Conservation (phyloP, 2,888 invertebrate genomes). For the Drosophila diplacantha region DNA sequence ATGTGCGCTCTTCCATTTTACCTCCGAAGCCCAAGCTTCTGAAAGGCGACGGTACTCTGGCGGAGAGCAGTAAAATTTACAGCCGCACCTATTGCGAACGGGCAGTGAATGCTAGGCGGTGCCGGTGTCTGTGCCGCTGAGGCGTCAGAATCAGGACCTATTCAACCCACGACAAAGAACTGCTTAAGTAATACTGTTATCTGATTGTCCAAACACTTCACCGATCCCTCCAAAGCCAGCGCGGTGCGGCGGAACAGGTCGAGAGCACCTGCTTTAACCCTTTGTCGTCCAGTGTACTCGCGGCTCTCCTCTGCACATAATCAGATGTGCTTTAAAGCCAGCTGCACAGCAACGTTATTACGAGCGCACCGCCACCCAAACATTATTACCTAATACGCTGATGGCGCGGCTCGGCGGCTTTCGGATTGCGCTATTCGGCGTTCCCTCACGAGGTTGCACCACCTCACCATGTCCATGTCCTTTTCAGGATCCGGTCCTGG, state of each 20-base stretch:
- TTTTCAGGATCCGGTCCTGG: not conserved
- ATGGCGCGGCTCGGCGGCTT: conserved; percentile 11
- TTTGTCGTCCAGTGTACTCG: not conserved
- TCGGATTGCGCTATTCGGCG: not conserved
- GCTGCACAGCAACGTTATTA: not conserved
- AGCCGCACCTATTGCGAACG: conserved; percentile 28
- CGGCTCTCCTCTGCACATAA: conserved; percentile 24
- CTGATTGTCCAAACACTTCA: conserved; percentile 4
- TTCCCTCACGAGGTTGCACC: conserved; percentile 5
- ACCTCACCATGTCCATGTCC: not conserved
- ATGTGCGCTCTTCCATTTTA: conserved; percentile 39
- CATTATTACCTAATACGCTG: conserved; percentile 12
- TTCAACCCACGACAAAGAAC: not conserved
- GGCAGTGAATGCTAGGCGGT: conserved; percentile 41
- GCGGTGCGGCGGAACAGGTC: conserved; percentile 8
- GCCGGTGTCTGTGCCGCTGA: conserved; percentile 2
- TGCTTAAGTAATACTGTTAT: conserved; percentile 8
- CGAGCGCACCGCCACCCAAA: not conserved
- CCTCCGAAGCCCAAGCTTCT: conserved; percentile 63
- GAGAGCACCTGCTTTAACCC: not conserved
- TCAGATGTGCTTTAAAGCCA: not conserved
- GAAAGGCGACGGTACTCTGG: conserved; percentile 57
- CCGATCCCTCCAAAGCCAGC: not conserved
- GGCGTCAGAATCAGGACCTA: not conserved
- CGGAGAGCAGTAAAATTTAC: conserved; percentile 43